Conservation (phyloP, 2,113 vertebrate species). For the Hippocampus comes region DNA sequence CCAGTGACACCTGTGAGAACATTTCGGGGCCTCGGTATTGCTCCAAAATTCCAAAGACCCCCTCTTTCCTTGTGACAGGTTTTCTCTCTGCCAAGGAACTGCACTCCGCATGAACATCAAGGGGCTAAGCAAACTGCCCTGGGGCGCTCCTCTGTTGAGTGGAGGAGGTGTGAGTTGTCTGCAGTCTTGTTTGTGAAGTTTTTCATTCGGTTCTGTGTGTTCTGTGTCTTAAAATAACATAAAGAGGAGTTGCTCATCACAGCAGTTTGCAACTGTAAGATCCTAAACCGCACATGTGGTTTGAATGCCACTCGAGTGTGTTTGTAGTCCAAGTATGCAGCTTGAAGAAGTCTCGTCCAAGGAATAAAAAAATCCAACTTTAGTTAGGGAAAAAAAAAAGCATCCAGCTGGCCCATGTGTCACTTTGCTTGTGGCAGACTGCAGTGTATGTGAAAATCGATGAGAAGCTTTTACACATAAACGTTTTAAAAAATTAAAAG, state of each 20-base stretch:
- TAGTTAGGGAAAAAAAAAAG: conserved; percentile 10
- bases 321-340: conserved; percentile 11
- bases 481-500: neutral
- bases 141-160: neutral
- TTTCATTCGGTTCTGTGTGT: neutral
- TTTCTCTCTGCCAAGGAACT: neutral
- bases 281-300: conserved; percentile 1
- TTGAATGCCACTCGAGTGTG: conserved; percentile 15
- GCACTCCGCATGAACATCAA: neutral
- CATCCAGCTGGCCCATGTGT: conserved; percentile 51
- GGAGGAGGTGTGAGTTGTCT: conserved; percentile 1
- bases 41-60: neutral
- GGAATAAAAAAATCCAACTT: conserved; percentile 30
- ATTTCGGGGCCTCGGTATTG: neutral
- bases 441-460: conserved; percentile 17
- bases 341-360: conserved; percentile 34
- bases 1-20: neutral
- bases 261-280: conserved; percentile 2
- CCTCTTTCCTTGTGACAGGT: neutral
- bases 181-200: neutral
- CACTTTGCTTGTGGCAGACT: conserved; percentile 51
- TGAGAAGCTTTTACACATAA: neutral
- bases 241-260: conserved; percentile 6
- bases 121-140: neutral
- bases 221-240: conserved; percentile 5